Percentiles rank a stretch among this genome's conserved stretches.
These are phyloP conservation scores for Cyclura pinguis DNA, from an alignment of 2,797 vertebrate species.

Conservation along the genomic window DNA sequence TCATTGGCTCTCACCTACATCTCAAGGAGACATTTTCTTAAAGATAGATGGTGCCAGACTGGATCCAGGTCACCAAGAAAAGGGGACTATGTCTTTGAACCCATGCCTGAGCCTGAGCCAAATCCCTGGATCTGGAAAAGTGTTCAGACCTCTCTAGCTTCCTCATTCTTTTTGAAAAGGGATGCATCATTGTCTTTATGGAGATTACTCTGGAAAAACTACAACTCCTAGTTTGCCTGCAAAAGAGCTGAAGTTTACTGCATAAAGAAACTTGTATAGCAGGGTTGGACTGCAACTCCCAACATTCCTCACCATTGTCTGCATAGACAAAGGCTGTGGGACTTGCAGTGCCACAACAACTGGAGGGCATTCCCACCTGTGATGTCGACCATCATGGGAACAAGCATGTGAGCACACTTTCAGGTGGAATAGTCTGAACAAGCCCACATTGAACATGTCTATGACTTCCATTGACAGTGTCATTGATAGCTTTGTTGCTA, in stretches of 20 bases:
- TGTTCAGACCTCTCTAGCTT: background rate
- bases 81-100: background rate
- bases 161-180: background rate
- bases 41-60: background rate
- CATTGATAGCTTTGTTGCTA: background rate
- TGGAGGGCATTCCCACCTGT: too few relatives aligned
- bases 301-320: too few relatives aligned
- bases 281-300: too few relatives aligned
- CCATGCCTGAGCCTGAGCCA: background rate
- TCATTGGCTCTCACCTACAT: background rate
- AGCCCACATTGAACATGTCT: background rate
- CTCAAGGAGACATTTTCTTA: background rate
- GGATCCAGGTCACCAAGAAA: too few relatives aligned
- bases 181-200: background rate
- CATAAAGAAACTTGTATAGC: too few relatives aligned
- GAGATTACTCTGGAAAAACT: background rate
- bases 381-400: background rate
- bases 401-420: background rate
- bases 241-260: background rate
- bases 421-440: background rate
- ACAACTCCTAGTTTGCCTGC: background rate
- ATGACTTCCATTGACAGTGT: background rate
- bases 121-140: background rate
- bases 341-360: too few relatives aligned
- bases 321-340: too few relatives aligned